Percentiles rank a stretch among this genome's conserved stretches.
Conservation (phyloP, 2,113 vertebrate species). For the Tragelaphus scriptus region DNA sequence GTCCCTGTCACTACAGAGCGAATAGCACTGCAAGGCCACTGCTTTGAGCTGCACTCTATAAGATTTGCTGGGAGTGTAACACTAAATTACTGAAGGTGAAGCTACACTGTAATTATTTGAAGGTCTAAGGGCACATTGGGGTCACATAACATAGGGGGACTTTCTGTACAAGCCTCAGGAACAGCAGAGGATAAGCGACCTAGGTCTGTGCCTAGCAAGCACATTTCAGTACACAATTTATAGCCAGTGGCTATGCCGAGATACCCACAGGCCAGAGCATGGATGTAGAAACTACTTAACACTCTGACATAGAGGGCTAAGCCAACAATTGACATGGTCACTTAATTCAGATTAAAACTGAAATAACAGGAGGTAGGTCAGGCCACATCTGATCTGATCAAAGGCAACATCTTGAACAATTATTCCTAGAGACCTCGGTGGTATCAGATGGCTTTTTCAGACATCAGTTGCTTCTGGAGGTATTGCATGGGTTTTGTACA, state of each 20-base stretch:
- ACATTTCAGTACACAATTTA: background rate
- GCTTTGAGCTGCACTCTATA: background rate
- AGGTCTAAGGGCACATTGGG: background rate
- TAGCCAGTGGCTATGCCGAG: background rate
- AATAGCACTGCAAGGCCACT: background rate
- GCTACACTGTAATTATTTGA: background rate
- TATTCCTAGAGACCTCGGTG: background rate
- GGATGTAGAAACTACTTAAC: background rate
- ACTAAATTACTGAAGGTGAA: background rate
- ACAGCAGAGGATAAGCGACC: background rate
- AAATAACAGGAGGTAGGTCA: background rate
- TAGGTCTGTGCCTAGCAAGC: too few species aligned
- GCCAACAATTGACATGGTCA: background rate
- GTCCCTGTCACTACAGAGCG: background rate
- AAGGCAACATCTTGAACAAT: background rate
- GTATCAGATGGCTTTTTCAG: background rate
- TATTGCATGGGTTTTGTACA: background rate
- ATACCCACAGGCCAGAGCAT: too few species aligned
- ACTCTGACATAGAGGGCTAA: background rate
- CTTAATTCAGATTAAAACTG: background rate
- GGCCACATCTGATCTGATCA: background rate
- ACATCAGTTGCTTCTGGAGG: background rate
- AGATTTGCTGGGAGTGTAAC: background rate
- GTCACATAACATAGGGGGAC: background rate
- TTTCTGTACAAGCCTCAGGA: background rate